A percentile compares a stretch with the other conserved stretches of the same genome.
Conservation (phyloP, 2,888 invertebrate genomes). For the Amphipyra tragopoginis region DNA sequence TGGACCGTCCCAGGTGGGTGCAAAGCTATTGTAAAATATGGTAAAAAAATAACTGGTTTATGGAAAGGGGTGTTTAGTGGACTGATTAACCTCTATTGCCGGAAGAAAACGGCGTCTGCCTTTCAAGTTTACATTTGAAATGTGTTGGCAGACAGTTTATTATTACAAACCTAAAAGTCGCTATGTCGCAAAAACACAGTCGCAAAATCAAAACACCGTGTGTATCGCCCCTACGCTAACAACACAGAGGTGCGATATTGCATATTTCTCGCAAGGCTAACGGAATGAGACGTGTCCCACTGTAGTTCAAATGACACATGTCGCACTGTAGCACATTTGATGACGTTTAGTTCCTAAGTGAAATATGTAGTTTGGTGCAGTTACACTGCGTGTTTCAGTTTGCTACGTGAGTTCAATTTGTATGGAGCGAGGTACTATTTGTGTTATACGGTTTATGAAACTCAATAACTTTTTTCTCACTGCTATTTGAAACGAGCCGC, state of each 20-base stretch:
- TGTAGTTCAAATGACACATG: not conserved
- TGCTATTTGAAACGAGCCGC: no score
- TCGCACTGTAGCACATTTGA: not conserved
- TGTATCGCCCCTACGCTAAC: not conserved
- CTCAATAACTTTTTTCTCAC: no score
- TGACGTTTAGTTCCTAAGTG: conserved; percentile 9
- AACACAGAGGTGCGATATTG: conserved; percentile 18
- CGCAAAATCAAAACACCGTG: not conserved
- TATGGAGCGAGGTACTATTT: not conserved
- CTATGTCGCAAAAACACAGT: not conserved
- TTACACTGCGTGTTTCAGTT: not conserved
- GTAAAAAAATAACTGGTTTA: no score
- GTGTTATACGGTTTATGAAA: no score
- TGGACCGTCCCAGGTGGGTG: no score
- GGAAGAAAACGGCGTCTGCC: no score
- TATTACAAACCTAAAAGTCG: no score
- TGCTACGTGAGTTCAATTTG: not conserved
- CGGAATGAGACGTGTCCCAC: conserved; percentile 6
- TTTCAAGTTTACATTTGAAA: no score
- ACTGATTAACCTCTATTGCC: no score
- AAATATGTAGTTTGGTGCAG: conserved; percentile 4
- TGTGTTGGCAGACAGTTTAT: no score
- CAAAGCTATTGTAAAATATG: no score
- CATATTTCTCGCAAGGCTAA: conserved; percentile 31
- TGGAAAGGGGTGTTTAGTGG: no score